Evolutionary conservation across 2,113 vertebrate genomes (phyloP), one percentile per base, ranked within the genome.

Genomic region (Dipodomys merriami): DNA sequence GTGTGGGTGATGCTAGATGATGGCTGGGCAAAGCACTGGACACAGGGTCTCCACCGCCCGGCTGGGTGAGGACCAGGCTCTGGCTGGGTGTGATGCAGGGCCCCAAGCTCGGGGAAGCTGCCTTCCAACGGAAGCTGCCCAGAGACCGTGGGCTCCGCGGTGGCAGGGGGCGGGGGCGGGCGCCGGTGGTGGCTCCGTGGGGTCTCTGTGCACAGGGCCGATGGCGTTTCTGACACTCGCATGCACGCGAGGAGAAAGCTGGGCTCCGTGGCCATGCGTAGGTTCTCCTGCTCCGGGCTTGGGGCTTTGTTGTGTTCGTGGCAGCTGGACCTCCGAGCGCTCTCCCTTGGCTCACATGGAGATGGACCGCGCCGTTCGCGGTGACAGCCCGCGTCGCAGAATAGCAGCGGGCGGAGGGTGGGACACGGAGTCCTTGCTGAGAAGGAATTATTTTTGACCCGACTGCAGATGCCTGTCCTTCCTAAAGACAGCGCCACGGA

Each of bases 321-420:
- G 25, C 27, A 64, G 88, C 90, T 77, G 88, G 94, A 33, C 39
- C 92, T 80, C 80, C 25, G 62, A 88, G 53, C 81, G 72, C 84
- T 57, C 53, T 25, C 10, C 77, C 83, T 29, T 74, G 95, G 62
- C 90, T 97, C 96, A 92, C 96, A 86, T 90, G 95, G 96, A 97
- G 96, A 97, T 95, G 97, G 97, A 95, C 97, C 93, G 71, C 93
- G 97, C 97, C 97, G 97, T 91, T 97, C 33, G 88, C 65, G 96
- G 91, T 96, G 96, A 97, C 95, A 94, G 96, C 95, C 95, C 95
- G 95, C 83, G 76, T 97, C 97, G 97, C 97, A 96, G 97, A 98
- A 98, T 97, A 97, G 97, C 96, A 94, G 79, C 10, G 10, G 78
- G 11, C 93, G 96, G 96, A 93, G 97, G 91, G 90, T 22, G 94